phyloP scores from a whole-genome alignment of 1,140 invertebrate species.

The Drosophila sproati region DNA sequence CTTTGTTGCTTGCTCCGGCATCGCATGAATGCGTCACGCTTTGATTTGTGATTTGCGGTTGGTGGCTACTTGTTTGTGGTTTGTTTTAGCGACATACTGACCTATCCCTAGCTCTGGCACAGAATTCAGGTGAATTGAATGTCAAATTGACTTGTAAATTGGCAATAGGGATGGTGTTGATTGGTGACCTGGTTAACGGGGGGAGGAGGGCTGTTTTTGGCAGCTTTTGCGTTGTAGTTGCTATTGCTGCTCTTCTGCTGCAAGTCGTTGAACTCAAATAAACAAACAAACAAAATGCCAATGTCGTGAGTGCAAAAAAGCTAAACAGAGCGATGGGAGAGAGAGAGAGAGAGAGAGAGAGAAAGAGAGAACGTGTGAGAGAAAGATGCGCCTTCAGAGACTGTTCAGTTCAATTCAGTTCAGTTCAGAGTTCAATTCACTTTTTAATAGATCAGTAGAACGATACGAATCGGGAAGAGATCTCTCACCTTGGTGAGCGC shows the following conservation, averaged over 20 bases:
- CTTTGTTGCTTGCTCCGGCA: background rate
- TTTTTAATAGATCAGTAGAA: background rate
- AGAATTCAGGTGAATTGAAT: background rate
- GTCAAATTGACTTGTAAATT: background rate
- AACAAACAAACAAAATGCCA: constrained; percentile 22
- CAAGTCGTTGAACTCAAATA: constrained; percentile 37
- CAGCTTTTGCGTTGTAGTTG: constrained; percentile 19
- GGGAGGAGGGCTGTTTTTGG: background rate
- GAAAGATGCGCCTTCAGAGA: background rate
- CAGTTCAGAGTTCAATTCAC: background rate
- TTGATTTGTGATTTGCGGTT: background rate
- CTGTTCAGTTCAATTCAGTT: background rate
- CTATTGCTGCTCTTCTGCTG: constrained; percentile 6
- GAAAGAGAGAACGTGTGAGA: background rate
- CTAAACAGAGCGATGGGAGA: background rate
- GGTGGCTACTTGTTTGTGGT: background rate
- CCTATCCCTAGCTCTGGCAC: constrained; percentile 17
- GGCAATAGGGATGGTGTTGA: background rate
- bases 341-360: background rate
- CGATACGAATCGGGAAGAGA: background rate
- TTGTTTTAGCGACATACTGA: background rate
- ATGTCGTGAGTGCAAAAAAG: constrained; percentile 10
- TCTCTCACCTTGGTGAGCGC: background rate
- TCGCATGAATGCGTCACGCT: background rate
- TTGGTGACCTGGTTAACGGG: background rate